phyloP scores from a whole-genome alignment of 2,797 vertebrate genomes.

The Tragopan temminckii region DNA sequence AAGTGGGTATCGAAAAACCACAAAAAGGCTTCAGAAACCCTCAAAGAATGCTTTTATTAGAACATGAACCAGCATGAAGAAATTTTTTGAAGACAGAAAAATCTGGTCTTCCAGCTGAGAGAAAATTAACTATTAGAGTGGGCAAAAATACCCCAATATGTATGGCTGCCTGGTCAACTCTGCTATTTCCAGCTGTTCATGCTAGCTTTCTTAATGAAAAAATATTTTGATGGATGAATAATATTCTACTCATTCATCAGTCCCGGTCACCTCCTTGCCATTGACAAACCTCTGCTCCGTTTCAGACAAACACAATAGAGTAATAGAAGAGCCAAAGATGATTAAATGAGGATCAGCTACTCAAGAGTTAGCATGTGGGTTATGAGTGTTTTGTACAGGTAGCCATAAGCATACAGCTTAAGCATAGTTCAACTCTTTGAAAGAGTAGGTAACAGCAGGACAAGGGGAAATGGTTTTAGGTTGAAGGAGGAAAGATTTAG shows the following conservation, averaged over 20 bases:
- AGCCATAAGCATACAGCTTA: neutral
- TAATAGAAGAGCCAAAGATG: neutral
- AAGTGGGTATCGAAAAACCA: neutral
- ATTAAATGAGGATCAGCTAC: neutral
- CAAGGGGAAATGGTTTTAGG: too few relatives aligned
- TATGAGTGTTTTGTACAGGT: accelerated
- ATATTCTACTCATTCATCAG: neutral
- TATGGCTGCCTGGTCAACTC: neutral
- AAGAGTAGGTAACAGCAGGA: too few relatives aligned
- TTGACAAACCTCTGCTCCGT: neutral
- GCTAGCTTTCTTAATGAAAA: neutral
- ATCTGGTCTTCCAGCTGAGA: neutral
- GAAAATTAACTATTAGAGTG: neutral
- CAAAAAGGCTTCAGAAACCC: neutral
- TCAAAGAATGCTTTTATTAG: neutral
- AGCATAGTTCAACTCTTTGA: too few relatives aligned
- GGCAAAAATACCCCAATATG: neutral
- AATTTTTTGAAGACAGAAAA: neutral
- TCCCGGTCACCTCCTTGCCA: neutral
- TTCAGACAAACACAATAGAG: neutral
- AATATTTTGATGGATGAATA: neutral
- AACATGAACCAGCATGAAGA: neutral
- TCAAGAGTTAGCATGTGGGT: neutral
- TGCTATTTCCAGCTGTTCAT: neutral
- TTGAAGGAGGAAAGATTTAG: too few relatives aligned